Base-by-base conservation (phyloP, 2,888 invertebrate species). In the Drosophila eohydei region DNA sequence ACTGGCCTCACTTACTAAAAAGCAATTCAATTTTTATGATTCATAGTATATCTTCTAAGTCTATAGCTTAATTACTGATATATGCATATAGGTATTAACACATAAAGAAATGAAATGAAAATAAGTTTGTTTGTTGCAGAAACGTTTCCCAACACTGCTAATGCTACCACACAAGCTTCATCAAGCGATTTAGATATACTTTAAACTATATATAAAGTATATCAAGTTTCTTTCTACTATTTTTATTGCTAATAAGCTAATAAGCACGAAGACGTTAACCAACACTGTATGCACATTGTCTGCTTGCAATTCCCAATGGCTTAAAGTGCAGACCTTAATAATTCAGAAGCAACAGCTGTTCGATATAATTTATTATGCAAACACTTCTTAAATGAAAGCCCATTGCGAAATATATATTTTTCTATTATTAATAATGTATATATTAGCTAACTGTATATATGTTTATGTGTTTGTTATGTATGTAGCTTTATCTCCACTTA, bases 311-410 rank as follows among this genome's bases (percentile, higher is more conserved):
- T 16, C 36, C 26, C 36, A 16, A 6, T 36, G 1, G 62, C 4
- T 12, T 60, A 8, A 34, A 32, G 26, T n/a, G 28, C 30, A 30
- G 36, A 21, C 28, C 12, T 14, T 28, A 28, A 41, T 34, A 14
- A 14, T n/a, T 32, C 8, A 36, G 50, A 21, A 38, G 41, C 48
- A 43, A 44, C 68, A 68, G 57, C 57, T 68, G 51, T 51, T 51
- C 9, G 6, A 8, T 50, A 4, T 51, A 38, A n/a, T 32, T 44
- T 30, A 32, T 26, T 8, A 26, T 40, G 36, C 58, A 38, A 36
- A 36, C 44, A n/a, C 28, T 30, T 6, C 26, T 5, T 38, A 36
- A 40, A 14, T 30, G 28, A 54, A 11, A 1, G 11, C 12, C 34
- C 51, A 52, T 52, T 9, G 52, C 52, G 36, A 32, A 34, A 36